Evolutionary conservation across 2,113 vertebrate genomes (phyloP).

Genomic region (Lucifuga dentata): DNA sequence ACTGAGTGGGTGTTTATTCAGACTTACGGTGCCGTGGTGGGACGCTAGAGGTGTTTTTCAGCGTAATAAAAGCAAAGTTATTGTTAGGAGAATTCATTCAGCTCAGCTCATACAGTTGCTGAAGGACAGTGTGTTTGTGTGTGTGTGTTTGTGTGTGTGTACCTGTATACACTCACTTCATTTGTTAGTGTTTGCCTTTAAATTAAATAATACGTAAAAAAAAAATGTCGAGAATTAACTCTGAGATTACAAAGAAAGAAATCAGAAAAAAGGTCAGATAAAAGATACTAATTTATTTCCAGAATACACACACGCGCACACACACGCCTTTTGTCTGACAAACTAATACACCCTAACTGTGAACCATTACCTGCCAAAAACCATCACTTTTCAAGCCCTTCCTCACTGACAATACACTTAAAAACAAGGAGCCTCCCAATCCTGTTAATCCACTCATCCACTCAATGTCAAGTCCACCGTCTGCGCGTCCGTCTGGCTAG

Average conservation of each 20-base stretch:
- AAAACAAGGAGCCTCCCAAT: slow-evolving; percentile 48
- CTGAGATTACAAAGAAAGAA: too few relatives aligned
- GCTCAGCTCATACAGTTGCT: background rate
- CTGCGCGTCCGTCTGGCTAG: slow-evolving; percentile 75
- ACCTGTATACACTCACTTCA: slow-evolving; percentile 1
- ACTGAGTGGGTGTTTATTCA: slow-evolving; percentile 44
- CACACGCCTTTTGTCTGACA: background rate
- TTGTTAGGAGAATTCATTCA: slow-evolving; percentile 55
- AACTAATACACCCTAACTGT: background rate
- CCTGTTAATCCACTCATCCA: slow-evolving; percentile 72
- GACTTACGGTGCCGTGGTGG: slow-evolving; percentile 10
- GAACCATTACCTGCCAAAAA: slow-evolving; percentile 16
- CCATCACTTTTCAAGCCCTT: slow-evolving; percentile 37
- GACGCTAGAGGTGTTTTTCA: slow-evolving; percentile 56
- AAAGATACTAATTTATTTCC: too few relatives aligned
- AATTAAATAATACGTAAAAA: too few relatives aligned
- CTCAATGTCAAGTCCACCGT: slow-evolving; percentile 81
- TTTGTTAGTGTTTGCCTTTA: slow-evolving; percentile 18
- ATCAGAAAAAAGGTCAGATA: too few relatives aligned
- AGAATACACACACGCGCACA: background rate
- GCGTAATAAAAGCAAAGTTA: slow-evolving; percentile 60
- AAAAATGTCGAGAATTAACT: slow-evolving; percentile 4
- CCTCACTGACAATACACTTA: slow-evolving; percentile 39
- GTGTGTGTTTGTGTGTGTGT: background rate
- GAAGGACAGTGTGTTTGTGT: slow-evolving; percentile 44